Conservation (phyloP, 2,113 vertebrate species). For the Centropristis striata region DNA sequence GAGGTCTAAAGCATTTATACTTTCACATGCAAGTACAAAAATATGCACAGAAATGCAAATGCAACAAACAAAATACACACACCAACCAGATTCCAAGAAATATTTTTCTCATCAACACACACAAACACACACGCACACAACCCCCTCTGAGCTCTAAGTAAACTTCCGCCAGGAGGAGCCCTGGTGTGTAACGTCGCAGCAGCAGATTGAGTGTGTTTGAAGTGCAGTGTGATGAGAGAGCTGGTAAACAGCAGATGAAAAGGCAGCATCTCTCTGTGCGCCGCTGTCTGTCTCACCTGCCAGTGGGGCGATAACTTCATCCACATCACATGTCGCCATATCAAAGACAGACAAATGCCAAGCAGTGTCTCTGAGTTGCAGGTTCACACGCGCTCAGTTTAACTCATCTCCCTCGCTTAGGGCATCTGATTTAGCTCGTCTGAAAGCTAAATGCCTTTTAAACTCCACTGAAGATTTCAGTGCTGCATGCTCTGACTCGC, state of each 20-base stretch:
- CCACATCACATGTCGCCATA: conserved; percentile 77
- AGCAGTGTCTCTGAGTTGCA: conserved; percentile 78
- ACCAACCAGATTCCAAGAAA: conserved; percentile 58
- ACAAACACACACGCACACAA: conserved; percentile 46
- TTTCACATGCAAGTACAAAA: conserved; percentile 50
- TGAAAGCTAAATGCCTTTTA: conserved; percentile 72
- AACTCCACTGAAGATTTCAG: conserved; percentile 70
- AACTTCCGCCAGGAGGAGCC: conserved; percentile 72
- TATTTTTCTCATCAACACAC: conserved; percentile 49
- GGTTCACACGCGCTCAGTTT: conserved; percentile 69
- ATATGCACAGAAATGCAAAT: conserved; percentile 65
- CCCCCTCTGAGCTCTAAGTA: conserved; percentile 65
- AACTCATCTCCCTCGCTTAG: conserved; percentile 75
- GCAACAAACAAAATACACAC: conserved; percentile 42
- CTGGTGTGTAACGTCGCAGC: conserved; percentile 69
- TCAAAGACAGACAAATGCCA: conserved; percentile 86
- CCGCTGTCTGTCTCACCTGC: conserved; percentile 80
- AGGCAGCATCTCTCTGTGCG: conserved; percentile 66
- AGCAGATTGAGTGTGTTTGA: conserved; percentile 81
- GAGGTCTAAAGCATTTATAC: conserved; percentile 52
- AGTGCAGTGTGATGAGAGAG: conserved; percentile 81
- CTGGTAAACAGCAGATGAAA: conserved; percentile 84
- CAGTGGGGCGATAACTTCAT: conserved; percentile 78
- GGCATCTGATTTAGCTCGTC: conserved; percentile 75
- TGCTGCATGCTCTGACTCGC: conserved; percentile 40